Base-by-base conservation (phyloP, 1,140 invertebrate species). In the Nasonia longicornis region DNA sequence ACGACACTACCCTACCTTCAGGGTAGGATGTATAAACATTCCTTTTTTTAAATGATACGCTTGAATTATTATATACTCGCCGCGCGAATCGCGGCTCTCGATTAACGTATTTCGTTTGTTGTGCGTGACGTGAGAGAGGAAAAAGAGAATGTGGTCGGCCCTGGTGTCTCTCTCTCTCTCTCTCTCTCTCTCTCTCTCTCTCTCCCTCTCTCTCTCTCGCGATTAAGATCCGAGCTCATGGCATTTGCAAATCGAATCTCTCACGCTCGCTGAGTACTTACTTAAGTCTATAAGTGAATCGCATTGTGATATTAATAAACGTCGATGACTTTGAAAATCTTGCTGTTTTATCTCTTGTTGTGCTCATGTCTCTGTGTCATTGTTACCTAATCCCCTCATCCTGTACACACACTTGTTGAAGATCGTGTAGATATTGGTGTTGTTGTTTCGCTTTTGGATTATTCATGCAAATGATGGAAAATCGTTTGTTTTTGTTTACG, bases 231-330 rank as follows among this genome's bases (percentile, higher is more conserved):
- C 48, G 29, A 58, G 48, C 31, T 63, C n/a, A 31, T 69, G 29
- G 75, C 45, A 74, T 75, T 80, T 63, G 63, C 22, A 70, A 70
- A 63, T 71, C 2, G 48, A 77, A 73, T 77, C 69, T 81, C 74
- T 71, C 48, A 77, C 29, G 58, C 66, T 77, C 69, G 45, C 71
- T 72, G 80, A 77, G 67, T 81, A 72, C 48, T 76, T 70, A 77
- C 66, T 77, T 71, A 77, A 81, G 35, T 81, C 48, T 38, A 76
- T 76, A 76, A 76, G 26, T 76, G 29, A 77, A 66, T 72, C 22
- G 22, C 58, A 74, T 74, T 82, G 76, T 82, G 71, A 82, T 82
- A 82, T 79, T 82, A 82, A 82, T 82, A 82, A 78, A 82, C 48
- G 38, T 73, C 69, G 38, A 82, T 77, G 48, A 73, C 63, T 67